Conservation (phyloP, 2,113 vertebrate genomes). For the Balaeniceps rex region DNA sequence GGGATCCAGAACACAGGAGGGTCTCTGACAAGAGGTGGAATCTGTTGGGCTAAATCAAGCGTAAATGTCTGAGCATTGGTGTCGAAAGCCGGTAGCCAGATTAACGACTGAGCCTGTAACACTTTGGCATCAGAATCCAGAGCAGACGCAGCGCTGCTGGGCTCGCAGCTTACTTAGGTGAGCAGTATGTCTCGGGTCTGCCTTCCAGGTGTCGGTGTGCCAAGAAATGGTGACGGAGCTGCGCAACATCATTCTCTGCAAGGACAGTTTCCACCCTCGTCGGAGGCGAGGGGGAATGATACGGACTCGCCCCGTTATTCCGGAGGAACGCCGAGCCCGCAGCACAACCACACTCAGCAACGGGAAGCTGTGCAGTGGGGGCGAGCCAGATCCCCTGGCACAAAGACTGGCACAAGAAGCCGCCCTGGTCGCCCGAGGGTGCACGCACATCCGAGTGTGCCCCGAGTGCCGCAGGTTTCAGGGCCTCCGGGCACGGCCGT, state of each 20-base stretch:
- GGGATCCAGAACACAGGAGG: neutral
- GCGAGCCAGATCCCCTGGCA: conserved; percentile 86
- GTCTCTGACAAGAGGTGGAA: neutral
- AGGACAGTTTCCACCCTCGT: conserved; percentile 87
- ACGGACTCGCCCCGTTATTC: conserved; percentile 74
- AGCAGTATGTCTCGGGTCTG: conserved; percentile 11
- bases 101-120: fast-evolving
- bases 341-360: conserved; percentile 83
- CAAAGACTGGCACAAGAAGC: conserved; percentile 95
- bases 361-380: conserved; percentile 90
- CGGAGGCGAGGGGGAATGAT: conserved; percentile 74
- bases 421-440: conserved; percentile 87
- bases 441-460: conserved; percentile 95
- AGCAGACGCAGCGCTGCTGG: neutral
- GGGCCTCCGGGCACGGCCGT: conserved; percentile 81
- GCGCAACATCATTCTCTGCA: conserved; percentile 92
- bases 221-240: conserved; percentile 96
- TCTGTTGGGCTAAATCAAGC: neutral
- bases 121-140: neutral
- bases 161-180: neutral
- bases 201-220: conserved; percentile 88
- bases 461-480: conserved; percentile 96
- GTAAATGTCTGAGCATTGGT: neutral
- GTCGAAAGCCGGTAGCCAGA: neutral
- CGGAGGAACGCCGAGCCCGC: conserved; percentile 82